phyloP scores from a whole-genome alignment of 2,113 vertebrate species.

The Athene cunicularia region DNA sequence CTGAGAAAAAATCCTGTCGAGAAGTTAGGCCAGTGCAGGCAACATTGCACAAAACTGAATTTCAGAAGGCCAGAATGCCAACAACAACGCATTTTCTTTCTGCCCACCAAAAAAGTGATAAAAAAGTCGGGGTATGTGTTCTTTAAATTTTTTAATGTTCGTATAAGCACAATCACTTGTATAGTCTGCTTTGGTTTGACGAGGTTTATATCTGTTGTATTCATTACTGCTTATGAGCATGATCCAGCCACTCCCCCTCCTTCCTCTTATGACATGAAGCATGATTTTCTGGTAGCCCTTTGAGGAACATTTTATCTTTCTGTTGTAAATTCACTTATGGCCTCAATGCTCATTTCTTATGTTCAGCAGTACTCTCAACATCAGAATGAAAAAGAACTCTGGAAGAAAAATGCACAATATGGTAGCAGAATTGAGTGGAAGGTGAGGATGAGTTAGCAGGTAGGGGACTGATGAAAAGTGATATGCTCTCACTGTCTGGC shows the following conservation, averaged over 20 bases:
- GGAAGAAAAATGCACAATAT: not conserved
- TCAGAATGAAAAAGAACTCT: not conserved
- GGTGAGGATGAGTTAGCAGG: not conserved
- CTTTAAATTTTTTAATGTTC: not conserved
- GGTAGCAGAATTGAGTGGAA: not conserved
- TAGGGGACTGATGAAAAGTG: not conserved
- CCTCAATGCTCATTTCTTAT: not conserved
- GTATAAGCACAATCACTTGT: not conserved
- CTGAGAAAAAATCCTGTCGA: not conserved
- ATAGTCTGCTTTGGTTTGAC: not conserved
- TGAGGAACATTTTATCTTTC: not conserved
- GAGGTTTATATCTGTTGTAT: not conserved
- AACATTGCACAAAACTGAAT: not conserved
- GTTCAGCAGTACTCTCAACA: not conserved
- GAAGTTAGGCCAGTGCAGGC: not conserved
- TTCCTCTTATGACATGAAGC: not conserved
- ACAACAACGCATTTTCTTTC: not conserved
- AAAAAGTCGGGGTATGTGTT: not conserved
- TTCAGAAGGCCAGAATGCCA: not conserved
- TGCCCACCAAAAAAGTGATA: not conserved
- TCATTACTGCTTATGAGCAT: not conserved
- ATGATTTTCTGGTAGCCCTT: not conserved
- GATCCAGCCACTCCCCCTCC: not conserved
- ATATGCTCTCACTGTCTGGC: not conserved
- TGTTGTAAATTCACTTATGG: not conserved